Conservation (phyloP, 2,888 invertebrate species). For the Strigamia maritima region DNA sequence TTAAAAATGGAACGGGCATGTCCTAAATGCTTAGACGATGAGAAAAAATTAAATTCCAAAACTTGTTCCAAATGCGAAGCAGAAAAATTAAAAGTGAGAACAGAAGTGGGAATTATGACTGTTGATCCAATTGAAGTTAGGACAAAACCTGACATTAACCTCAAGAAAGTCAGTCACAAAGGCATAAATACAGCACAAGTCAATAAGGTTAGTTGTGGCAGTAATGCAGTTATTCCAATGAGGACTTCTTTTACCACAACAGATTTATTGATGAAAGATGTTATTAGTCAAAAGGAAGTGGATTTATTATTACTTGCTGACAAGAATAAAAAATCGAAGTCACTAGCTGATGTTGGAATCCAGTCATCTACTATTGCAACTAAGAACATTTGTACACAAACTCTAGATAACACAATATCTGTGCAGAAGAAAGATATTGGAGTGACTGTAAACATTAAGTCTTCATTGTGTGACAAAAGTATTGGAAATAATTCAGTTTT, state of each 20-base stretch:
- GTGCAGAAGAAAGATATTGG: background rate
- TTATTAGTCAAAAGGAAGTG: constrained; percentile 3
- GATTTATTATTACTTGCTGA: background rate
- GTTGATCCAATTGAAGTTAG: background rate
- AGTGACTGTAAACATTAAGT: background rate
- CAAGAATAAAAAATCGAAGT: background rate
- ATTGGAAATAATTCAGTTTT: constrained; percentile 37
- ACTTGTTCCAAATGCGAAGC: constrained; percentile 35
- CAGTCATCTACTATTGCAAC: background rate
- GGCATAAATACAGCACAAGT: background rate
- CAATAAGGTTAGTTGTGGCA: background rate
- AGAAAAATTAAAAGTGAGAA: background rate
- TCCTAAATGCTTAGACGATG: background rate
- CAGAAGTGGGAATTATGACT: background rate
- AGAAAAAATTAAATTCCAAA: background rate
- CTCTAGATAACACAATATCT: background rate
- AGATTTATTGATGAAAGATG: constrained; percentile 22
- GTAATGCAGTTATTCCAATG: background rate
- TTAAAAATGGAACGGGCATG: background rate
- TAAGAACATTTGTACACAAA: background rate
- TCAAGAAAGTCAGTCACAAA: background rate
- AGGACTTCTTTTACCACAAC: background rate
- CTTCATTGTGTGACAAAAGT: background rate
- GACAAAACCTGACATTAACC: background rate
- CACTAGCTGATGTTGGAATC: background rate